phyloP scores from a whole-genome alignment of 2,888 invertebrate species.

The Auanema sp. region DNA sequence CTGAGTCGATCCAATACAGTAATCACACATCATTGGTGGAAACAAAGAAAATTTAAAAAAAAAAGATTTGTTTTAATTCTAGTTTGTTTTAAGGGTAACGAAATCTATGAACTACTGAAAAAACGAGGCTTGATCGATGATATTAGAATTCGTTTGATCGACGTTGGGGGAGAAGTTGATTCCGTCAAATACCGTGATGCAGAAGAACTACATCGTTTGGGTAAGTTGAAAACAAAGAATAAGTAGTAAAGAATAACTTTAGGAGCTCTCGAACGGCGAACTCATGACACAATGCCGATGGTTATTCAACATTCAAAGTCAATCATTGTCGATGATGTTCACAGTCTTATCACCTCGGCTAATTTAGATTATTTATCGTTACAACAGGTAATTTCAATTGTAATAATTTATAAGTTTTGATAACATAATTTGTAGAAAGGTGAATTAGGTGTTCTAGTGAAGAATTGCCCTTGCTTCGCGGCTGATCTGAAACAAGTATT shows the following conservation, averaged over 20 bases:
- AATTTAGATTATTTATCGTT: slow-evolving; percentile 9
- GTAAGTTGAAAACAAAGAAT: slow-evolving; percentile 2
- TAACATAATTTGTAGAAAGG: slow-evolving; percentile 4
- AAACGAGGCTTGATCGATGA: slow-evolving; percentile 3
- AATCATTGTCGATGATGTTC: slow-evolving; percentile 4
- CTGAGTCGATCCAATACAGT: too few relatives aligned
- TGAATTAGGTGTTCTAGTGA: slow-evolving; percentile 8
- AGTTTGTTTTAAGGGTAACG: slow-evolving; percentile 8
- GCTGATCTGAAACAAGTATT: slow-evolving; percentile 8
- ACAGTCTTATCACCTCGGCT: slow-evolving; percentile 7
- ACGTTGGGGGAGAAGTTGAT: slow-evolving; percentile 1
- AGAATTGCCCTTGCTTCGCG: slow-evolving; percentile 6
- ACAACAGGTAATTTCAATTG: slow-evolving; percentile 1
- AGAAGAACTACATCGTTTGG: slow-evolving; percentile 3
- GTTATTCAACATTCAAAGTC: slow-evolving; percentile 8
- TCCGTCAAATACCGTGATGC: slow-evolving; percentile 5
- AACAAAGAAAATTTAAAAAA: too few relatives aligned
- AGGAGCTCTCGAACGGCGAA: slow-evolving; percentile 6
- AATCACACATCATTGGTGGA: too few relatives aligned
- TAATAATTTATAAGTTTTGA: not conserved
- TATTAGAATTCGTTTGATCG: not conserved
- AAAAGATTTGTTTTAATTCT: too few relatives aligned
- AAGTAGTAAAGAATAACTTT: not conserved
- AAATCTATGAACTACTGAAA: slow-evolving; percentile 6
- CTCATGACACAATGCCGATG: not conserved